Conservation (phyloP, 2,888 invertebrate species). For the Hypena proboscidalis region DNA sequence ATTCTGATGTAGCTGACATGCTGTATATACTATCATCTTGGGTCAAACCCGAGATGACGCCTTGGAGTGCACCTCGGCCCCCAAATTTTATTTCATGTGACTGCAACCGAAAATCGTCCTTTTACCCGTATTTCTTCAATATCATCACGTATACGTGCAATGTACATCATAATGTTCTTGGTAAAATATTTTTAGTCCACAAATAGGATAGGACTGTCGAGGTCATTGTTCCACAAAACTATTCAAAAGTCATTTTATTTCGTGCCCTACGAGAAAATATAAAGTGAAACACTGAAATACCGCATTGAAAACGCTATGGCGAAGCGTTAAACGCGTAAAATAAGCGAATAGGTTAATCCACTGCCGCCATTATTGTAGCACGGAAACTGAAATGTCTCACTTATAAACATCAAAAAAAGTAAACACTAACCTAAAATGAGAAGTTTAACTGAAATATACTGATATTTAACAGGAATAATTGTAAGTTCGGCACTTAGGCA, state of each 20-base stretch:
- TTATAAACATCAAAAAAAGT: constrained; percentile 82
- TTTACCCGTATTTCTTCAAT: constrained; percentile 72
- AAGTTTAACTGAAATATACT: constrained; percentile 40
- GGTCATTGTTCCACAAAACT: constrained; percentile 80
- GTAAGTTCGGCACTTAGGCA: constrained; percentile 35
- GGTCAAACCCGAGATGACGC: constrained; percentile 82
- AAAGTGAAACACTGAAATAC: constrained; percentile 63
- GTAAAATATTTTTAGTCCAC: constrained; percentile 80
- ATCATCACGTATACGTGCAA: constrained; percentile 58
- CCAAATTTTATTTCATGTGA: constrained; percentile 78
- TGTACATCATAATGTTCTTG: constrained; percentile 72
- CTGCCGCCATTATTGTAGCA: constrained; percentile 85
- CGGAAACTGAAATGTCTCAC: constrained; percentile 80
- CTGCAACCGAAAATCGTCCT: constrained; percentile 81
- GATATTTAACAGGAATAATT: constrained; percentile 27
- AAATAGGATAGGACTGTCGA: constrained; percentile 77
- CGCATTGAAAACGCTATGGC: constrained; percentile 45
- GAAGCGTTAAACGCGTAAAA: constrained; percentile 60
- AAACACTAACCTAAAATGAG: constrained; percentile 73
- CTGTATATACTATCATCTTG: constrained; percentile 84
- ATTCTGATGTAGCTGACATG: constrained; percentile 83
- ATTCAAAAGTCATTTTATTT: constrained; percentile 68
- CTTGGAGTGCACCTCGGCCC: constrained; percentile 77
- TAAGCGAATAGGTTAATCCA: constrained; percentile 81
- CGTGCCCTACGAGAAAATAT: constrained; percentile 71